Percentiles rank a stretch among this genome's conserved stretches.
These are phyloP conservation scores for Portevinia maculata DNA, from an alignment of 2,888 invertebrate genomes.

Conservation along the genomic window DNA sequence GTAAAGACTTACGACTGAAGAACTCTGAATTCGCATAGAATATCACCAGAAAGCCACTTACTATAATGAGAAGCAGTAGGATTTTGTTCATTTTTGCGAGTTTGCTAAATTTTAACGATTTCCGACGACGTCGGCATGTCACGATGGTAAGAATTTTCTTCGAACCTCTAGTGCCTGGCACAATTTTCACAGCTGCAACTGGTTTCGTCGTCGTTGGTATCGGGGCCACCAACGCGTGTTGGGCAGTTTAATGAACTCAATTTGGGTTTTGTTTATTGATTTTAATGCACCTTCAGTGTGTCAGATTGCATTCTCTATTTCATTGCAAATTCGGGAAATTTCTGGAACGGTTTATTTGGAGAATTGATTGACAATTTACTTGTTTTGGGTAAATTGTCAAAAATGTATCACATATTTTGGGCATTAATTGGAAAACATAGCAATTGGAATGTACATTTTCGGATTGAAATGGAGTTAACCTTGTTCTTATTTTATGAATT, in stretches of 20 bases:
- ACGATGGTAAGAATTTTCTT: slow-evolving; percentile 71
- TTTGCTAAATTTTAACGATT: slow-evolving; percentile 72
- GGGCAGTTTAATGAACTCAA: slow-evolving; percentile 29
- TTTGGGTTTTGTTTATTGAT: slow-evolving; percentile 57
- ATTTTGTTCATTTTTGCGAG: slow-evolving; percentile 79
- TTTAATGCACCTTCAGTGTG: slow-evolving; percentile 36
- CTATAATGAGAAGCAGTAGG: slow-evolving; percentile 78
- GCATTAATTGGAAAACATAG: slow-evolving; percentile 1
- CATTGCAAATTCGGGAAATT: not conserved
- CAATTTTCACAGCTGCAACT: slow-evolving; percentile 64
- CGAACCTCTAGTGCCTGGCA: slow-evolving; percentile 59
- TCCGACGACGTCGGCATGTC: slow-evolving; percentile 74
- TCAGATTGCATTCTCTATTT: slow-evolving; percentile 43
- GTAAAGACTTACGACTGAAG: slow-evolving; percentile 77
- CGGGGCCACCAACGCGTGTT: slow-evolving; percentile 49
- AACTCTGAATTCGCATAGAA: slow-evolving; percentile 80
- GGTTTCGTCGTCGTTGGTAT: slow-evolving; percentile 51
- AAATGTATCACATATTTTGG: slow-evolving; percentile 32
- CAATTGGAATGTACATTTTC: not conserved
- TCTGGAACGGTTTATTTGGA: not conserved
- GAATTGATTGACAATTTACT: not conserved
- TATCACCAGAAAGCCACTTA: slow-evolving; percentile 79
- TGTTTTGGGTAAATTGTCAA: not conserved
- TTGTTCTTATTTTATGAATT: slow-evolving; percentile 29
- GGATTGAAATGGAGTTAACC: slow-evolving; percentile 3